Evolutionary conservation across 2,113 vertebrate species (phyloP).

Genomic region (Eurystomus gularis): DNA sequence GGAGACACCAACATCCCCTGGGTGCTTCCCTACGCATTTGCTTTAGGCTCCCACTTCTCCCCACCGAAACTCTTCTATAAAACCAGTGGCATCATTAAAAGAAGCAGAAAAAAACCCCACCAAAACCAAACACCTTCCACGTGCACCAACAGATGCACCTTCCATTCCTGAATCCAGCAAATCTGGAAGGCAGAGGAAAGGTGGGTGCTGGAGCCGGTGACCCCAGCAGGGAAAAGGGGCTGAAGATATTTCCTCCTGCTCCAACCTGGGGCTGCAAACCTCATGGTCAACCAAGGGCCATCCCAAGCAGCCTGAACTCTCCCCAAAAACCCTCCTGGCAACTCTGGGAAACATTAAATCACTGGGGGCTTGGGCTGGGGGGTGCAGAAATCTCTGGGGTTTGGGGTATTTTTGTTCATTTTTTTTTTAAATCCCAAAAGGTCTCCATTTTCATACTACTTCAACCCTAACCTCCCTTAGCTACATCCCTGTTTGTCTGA

Average conservation of each 20-base stretch:
- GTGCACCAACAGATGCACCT: background rate
- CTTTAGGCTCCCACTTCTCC: background rate
- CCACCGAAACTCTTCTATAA: background rate
- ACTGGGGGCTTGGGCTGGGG: background rate
- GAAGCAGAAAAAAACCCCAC: background rate
- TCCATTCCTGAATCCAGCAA: background rate
- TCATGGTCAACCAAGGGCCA: background rate
- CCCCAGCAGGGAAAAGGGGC: background rate
- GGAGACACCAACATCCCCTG: background rate
- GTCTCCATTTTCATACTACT: constrained; percentile 13
- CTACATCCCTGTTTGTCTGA: background rate
- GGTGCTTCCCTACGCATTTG: fast-evolving
- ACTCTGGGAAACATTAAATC: constrained; percentile 28
- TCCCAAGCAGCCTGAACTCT: background rate
- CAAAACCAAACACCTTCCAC: background rate
- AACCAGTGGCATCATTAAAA: background rate
- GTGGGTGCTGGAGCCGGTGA: background rate
- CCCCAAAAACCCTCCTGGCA: background rate
- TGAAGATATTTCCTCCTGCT: background rate
- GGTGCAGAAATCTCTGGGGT: background rate
- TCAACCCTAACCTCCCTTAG: background rate
- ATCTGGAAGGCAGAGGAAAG: background rate
- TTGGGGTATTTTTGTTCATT: too few relatives aligned
- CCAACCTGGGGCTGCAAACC: constrained; percentile 1
- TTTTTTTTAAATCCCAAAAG: background rate